These are phyloP conservation scores for Muntiacus muntjak DNA, from an alignment of 2,113 vertebrate species.

Conservation along the genomic window DNA sequence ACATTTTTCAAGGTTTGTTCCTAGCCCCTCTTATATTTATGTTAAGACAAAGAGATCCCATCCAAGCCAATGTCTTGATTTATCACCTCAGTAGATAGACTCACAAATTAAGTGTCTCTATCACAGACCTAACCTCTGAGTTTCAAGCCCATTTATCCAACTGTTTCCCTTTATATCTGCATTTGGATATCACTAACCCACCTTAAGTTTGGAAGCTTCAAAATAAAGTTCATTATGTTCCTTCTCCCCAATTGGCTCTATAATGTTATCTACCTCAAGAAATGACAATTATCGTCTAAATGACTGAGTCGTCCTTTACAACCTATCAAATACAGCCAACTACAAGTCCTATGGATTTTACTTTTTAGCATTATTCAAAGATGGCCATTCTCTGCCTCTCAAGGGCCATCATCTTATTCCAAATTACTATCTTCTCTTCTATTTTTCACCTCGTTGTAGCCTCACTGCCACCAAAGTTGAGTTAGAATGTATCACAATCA, in stretches of 20 bases:
- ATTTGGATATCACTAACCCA: not conserved
- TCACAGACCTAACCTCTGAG: not conserved
- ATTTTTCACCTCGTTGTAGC: not conserved
- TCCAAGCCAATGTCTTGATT: not conserved
- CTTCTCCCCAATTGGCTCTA: not conserved
- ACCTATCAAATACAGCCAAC: not conserved
- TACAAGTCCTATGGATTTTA: not conserved
- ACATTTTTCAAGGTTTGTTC: not conserved
- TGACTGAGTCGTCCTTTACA: not conserved
- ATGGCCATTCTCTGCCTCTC: not conserved
- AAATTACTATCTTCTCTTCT: not conserved
- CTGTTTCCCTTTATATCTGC: not conserved
- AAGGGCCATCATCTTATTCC: not conserved
- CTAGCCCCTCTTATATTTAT: not conserved
- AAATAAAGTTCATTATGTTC: not conserved
- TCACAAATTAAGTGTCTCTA: not conserved
- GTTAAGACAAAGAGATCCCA: not conserved
- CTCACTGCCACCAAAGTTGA: not conserved
- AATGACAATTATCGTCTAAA: not conserved
- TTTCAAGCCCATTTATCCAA: not conserved
- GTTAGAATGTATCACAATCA: not conserved
- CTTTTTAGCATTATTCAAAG: not conserved
- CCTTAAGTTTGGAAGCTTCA: not conserved
- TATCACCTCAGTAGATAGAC: not conserved
- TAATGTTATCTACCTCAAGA: not conserved